Evolutionary conservation across 2,888 invertebrate species (phyloP).

Genomic region (Mythimna vitellina): DNA sequence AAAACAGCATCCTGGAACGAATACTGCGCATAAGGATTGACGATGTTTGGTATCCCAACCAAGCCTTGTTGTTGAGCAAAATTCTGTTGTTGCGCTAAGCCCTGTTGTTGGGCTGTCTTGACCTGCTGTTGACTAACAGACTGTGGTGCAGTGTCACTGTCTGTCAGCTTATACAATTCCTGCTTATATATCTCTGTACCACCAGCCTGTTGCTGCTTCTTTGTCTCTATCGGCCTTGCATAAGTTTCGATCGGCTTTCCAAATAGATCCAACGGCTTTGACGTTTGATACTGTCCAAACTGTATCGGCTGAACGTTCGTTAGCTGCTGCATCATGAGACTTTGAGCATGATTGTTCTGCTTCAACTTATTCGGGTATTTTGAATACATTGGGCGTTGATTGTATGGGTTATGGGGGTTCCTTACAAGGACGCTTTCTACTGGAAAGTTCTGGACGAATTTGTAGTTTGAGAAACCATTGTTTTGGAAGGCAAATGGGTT

Average conservation of each 20-base stretch:
- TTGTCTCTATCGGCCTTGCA: conserved; percentile 76
- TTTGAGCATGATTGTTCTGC: conserved; percentile 74
- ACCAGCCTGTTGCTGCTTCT: conserved; percentile 69
- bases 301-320: conserved; percentile 83
- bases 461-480: conserved; percentile 81
- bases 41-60: conserved; percentile 49
- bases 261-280: conserved; percentile 80
- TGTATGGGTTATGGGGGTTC: conserved; percentile 83
- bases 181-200: conserved; percentile 83
- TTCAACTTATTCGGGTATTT: conserved; percentile 84
- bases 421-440: conserved; percentile 81
- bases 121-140: conserved; percentile 82
- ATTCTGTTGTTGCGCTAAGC: conserved; percentile 10
- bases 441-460: conserved; percentile 84
- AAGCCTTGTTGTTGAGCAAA: conserved; percentile 74
- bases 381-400: conserved; percentile 79
- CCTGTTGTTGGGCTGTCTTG: conserved; percentile 86
- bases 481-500: conserved; percentile 84
- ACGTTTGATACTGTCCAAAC: conserved; percentile 81
- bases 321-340: conserved; percentile 81
- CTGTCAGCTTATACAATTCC: conserved; percentile 84
- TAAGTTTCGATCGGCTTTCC: conserved; percentile 82
- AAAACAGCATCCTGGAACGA: conserved; percentile 81
- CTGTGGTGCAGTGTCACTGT: conserved; percentile 82
- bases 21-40: conserved; percentile 80